Evolutionary conservation across 2,888 invertebrate genomes (phyloP).

Genomic region (Megaustenia siamemsis): DNA sequence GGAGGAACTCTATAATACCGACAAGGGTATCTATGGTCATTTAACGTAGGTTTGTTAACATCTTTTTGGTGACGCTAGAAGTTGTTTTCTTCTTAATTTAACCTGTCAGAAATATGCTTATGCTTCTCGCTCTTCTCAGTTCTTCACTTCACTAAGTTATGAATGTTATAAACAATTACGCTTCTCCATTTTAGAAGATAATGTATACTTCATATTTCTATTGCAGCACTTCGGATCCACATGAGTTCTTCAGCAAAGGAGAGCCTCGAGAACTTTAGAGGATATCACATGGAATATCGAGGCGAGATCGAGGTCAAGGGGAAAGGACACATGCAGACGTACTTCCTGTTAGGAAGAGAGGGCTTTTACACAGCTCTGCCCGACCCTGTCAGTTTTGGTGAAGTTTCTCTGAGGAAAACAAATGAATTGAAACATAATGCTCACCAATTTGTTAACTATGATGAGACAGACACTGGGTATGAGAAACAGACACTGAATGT

Average conservation of each 20-base stretch:
- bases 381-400: constrained; percentile 55
- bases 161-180: too few relatives aligned
- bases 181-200: too few relatives aligned
- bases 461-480: constrained; percentile 18
- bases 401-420: constrained; percentile 30
- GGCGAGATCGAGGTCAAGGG: constrained; percentile 91
- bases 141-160: too few relatives aligned
- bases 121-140: too few relatives aligned
- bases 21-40: too few relatives aligned
- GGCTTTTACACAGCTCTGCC: constrained; percentile 69
- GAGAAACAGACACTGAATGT: constrained; percentile 48
- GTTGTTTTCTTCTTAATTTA: too few relatives aligned
- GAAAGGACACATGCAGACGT: constrained; percentile 95
- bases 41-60: too few relatives aligned
- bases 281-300: constrained; percentile 67
- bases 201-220: too few relatives aligned
- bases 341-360: constrained; percentile 84
- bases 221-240: constrained; percentile 70
- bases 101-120: too few relatives aligned
- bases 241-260: constrained; percentile 65
- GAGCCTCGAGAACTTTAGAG: constrained; percentile 62
- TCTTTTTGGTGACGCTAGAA: too few relatives aligned
- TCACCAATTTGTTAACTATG: neutral
- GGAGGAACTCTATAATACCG: too few relatives aligned
- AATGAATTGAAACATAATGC: neutral